Evolutionary conservation across 2,797 vertebrate genomes (phyloP), one percentile per base, ranked within the genome.

Genomic region (Pangasius macronema): DNA sequence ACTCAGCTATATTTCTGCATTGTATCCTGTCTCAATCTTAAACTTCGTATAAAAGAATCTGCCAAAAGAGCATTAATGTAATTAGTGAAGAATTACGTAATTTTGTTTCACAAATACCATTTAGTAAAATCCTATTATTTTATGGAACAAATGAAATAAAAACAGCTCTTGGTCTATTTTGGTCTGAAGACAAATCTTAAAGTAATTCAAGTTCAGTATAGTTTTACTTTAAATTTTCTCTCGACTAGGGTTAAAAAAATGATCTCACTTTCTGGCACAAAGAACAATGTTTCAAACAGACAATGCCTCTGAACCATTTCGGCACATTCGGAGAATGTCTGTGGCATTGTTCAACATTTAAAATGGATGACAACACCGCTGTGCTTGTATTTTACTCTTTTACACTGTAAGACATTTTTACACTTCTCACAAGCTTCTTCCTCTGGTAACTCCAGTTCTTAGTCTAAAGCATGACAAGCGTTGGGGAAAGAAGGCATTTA

Each of bases 261-360:
- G n/a, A n/a, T 77, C 76, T 77, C 11, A 82, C 33, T 42, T 68
- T 16, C 82, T 36, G 20, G 39, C 8, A 1, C 24, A 76, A 24
- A 51, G 20, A 57, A 73, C 46, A 33, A 76, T 10, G 27, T 82
- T 65, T 67, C 14, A 55, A 86, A 46, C 49, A 82, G 55, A 63
- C 87, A 67, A 42, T 22, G 30, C 33, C 77, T 61, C 63, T 33
- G 49, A 85, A 73, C 30, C 68, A 16, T 46, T 46, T 36, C 46
- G 84, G 80, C 67, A 55, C 55, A 42, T 70, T 61, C 11, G 42
- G 3, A 73, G 14, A 76, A 63, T 42, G 84, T 67, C 57, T 89
- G 30, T 75, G 53, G 75, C 83, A 85, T 82, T 84, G 87, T 83
- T 83, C 65, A 70, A 82, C 68, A 63, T 84, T 85, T 88, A 80